Base-by-base conservation (phyloP, 2,888 invertebrate species). In the Neelides folsomi region DNA sequence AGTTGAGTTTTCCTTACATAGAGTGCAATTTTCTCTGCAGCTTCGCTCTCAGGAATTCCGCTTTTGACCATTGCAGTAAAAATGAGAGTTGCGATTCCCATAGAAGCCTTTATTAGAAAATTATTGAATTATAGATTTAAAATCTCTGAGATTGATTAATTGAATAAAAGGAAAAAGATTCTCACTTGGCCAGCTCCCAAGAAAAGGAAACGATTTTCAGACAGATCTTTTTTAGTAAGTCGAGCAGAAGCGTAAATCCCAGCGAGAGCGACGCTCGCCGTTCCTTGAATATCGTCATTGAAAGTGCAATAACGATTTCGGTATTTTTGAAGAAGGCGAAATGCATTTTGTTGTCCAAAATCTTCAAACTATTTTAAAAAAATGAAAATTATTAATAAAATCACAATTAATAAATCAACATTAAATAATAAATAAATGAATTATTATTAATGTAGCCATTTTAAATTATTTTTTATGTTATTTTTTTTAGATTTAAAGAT, bases 51-150 rank as follows among this genome's bases (percentile, higher is more conserved):
- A 0, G 78, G 67, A 0, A 80, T 72, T 3, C 97, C 93, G 68
- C 94, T 92, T 36, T 79, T 78, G 66, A 75, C 74, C 94, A 98
- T 93, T 7, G 94, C 92, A 82, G 88, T 85, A 12, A 86, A 82
- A 66, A 93, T 83, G 51, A 98, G 76, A 65, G 80, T 79, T 1
- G 97, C 97, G 67, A 98, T 97, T 56, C 97, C 98, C 9, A 93
- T 74, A 0, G 89, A 82, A 9, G 94, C 94, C 83, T 89, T 66
- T 8, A 39, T 5, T 6, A 39, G 8, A 39, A 49, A 16, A 27
- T 10, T n/a, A 10, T n/a, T n/a, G n/a, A n/a, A n/a, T 7, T 27
- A 27, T 27, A 5, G 27, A 27, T 3, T 27, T 27, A 27, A 27
- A 27, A 27, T 27, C 27, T 27, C 7, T 5, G 3, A 27, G 7